Evolutionary conservation across 2,797 vertebrate genomes (phyloP).

Genomic region (Tapera naevia): DNA sequence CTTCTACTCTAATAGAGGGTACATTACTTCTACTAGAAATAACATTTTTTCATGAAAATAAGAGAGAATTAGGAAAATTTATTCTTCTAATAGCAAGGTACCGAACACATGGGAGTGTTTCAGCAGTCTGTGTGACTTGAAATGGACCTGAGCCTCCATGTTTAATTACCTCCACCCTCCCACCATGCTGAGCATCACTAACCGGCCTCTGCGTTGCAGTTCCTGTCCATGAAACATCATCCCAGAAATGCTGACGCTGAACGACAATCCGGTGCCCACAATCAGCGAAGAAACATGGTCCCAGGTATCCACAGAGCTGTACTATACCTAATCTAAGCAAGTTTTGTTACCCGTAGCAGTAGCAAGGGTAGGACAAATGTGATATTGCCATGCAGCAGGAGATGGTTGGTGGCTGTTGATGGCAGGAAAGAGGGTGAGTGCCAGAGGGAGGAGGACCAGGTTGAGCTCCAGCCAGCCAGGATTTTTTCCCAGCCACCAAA

Average conservation of each 20-base stretch:
- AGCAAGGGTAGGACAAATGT: neutral
- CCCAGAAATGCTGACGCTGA: neutral
- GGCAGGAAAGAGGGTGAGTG: neutral
- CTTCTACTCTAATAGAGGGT: neutral
- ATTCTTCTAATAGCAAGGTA: neutral
- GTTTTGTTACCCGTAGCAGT: neutral
- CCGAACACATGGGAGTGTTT: fast-evolving
- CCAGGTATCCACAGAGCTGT: neutral
- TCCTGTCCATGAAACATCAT: neutral
- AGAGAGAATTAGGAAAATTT: neutral
- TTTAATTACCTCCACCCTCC: neutral
- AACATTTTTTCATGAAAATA: neutral
- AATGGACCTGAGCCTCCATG: neutral
- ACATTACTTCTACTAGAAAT: neutral
- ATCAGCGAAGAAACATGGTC: neutral
- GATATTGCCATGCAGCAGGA: neutral
- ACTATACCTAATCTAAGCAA: neutral
- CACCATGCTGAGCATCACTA: fast-evolving
- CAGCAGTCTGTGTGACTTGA: neutral
- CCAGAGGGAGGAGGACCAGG: neutral
- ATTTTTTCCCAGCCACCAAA: neutral
- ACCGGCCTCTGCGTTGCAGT: fast-evolving
- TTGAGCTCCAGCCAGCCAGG: neutral
- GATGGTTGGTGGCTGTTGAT: neutral
- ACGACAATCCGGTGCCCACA: neutral